phyloP scores from a whole-genome alignment of 1,140 invertebrate species.

The Eriocheir sinensis region DNA sequence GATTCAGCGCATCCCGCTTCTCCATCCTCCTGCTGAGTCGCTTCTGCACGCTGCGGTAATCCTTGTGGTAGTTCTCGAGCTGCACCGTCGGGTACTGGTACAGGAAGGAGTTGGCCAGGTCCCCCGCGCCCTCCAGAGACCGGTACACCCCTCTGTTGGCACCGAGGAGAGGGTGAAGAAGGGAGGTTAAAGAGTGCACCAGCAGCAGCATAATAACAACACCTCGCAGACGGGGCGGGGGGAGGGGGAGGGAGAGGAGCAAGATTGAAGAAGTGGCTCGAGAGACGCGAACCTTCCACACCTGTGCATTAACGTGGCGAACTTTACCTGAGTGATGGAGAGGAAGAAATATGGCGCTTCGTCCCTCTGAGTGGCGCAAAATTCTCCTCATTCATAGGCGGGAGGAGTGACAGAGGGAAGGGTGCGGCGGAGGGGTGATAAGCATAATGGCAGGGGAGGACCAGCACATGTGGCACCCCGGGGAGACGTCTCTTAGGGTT shows the following conservation, averaged over 20 bases:
- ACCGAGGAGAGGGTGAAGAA: too few species aligned
- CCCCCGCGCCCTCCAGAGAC: conserved; percentile 72
- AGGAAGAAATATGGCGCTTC: not conserved
- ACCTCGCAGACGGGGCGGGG: not conserved
- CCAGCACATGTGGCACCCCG: not conserved
- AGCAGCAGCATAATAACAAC: not conserved
- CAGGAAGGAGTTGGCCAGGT: conserved; percentile 82
- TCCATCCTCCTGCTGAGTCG: conserved; percentile 90
- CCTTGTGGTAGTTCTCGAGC: conserved; percentile 88
- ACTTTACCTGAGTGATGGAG: not conserved
- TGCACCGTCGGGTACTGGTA: conserved; percentile 90
- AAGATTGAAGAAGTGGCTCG: not conserved
- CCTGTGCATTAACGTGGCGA: not conserved
- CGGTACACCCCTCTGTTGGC: conserved; percentile 58
- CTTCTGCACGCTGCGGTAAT: conserved; percentile 88
- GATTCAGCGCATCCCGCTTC: not conserved
- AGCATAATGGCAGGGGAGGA: conserved; percentile 1
- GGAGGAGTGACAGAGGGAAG: not conserved
- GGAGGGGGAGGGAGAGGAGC: too few species aligned
- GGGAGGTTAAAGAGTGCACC: not conserved
- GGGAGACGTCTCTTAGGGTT: not conserved
- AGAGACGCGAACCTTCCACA: not conserved
- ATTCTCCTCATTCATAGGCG: not conserved
- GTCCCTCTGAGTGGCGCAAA: not conserved
- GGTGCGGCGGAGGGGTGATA: conserved; percentile 9